Percentiles rank a stretch among this genome's conserved stretches.
Conservation (phyloP, 2,888 invertebrate genomes). For the Slavum lentiscoides region DNA sequence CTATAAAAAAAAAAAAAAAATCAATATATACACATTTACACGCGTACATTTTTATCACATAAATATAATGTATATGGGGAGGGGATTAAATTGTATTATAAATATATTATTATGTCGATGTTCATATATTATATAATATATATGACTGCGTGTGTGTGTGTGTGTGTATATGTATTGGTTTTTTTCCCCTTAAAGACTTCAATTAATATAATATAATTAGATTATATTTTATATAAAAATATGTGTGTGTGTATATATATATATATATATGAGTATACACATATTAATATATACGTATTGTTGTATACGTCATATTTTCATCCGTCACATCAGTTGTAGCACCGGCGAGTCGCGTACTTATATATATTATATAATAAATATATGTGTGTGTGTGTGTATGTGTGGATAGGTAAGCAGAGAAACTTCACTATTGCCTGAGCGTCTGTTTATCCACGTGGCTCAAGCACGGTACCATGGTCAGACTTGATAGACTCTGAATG, state of each 20-base stretch:
- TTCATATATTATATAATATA: too few species aligned
- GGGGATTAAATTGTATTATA: too few species aligned
- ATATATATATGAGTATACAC: neutral
- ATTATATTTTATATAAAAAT: neutral
- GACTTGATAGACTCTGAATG: conserved; percentile 53
- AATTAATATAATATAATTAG: too few species aligned
- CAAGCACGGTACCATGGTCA: conserved; percentile 57
- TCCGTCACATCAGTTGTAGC: neutral
- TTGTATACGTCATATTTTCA: neutral
- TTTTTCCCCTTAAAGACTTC: too few species aligned
- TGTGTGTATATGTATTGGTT: too few species aligned
- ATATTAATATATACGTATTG: neutral
- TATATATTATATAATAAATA: neutral
- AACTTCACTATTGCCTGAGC: conserved; percentile 36
- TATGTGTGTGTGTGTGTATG: neutral
- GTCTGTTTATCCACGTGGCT: conserved; percentile 54
- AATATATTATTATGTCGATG: too few species aligned
- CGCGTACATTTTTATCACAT: conserved; percentile 13
- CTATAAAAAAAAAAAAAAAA: conserved; percentile 29
- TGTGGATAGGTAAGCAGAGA: neutral
- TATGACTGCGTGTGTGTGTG: too few species aligned
- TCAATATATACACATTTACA: conserved; percentile 32
- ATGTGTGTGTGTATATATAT: neutral
- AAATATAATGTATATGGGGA: neutral
- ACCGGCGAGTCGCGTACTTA: neutral